Conservation (phyloP, 2,797 vertebrate genomes). For the Siniperca scherzeri region DNA sequence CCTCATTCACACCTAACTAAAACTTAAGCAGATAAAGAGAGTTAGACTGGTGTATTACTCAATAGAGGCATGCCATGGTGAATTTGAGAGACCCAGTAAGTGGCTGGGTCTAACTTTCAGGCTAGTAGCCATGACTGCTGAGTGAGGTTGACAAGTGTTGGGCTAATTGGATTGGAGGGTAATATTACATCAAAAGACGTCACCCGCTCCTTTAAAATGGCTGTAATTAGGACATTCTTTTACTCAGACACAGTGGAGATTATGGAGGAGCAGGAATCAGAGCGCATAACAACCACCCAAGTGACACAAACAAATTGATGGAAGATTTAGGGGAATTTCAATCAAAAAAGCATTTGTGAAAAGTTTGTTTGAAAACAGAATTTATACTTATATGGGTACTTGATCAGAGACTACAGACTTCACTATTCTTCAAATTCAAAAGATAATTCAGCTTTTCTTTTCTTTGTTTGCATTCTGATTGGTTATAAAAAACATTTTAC, state of each 20-base stretch:
- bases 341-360: neutral
- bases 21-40: neutral
- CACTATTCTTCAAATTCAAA: neutral
- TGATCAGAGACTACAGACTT: neutral
- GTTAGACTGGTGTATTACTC: conserved; percentile 7
- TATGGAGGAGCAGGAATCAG: conserved; percentile 73
- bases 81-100: conserved; percentile 17
- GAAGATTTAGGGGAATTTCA: neutral
- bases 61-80: neutral
- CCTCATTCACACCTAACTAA: neutral
- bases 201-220: conserved; percentile 89
- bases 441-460: neutral
- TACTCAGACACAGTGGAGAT: conserved; percentile 76
- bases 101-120: conserved; percentile 39
- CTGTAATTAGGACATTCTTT: conserved; percentile 89
- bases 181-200: conserved; percentile 92
- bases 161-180: conserved; percentile 88
- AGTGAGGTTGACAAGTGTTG: conserved; percentile 84
- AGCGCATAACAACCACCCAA: conserved; percentile 58
- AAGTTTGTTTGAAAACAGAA: neutral
- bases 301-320: conserved; percentile 32
- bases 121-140: conserved; percentile 59
- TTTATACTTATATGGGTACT: neutral
- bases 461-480: neutral
- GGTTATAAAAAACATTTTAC: neutral